phyloP scores from a whole-genome alignment of 2,113 vertebrate genomes.

The Pongo pygmaeus region DNA sequence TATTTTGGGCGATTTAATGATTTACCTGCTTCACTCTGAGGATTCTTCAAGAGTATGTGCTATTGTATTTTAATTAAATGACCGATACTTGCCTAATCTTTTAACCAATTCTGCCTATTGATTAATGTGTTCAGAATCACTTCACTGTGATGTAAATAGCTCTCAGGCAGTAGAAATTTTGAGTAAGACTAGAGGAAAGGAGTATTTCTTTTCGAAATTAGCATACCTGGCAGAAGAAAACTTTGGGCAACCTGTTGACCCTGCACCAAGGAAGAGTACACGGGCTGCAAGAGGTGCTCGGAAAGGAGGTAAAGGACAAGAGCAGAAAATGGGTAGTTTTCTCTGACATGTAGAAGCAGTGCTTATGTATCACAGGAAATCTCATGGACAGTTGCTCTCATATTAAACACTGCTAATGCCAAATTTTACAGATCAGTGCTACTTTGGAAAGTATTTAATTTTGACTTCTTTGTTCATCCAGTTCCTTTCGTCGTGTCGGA shows the following conservation, averaged over 20 bases:
- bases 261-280: background rate
- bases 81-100: background rate
- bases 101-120: background rate
- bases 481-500: background rate
- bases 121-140: background rate
- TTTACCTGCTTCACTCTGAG: background rate
- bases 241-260: background rate
- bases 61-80: background rate
- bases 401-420: background rate
- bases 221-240: rapidly evolving
- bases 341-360: too few species aligned
- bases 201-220: background rate
- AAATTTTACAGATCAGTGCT: too few species aligned
- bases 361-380: rapidly evolving
- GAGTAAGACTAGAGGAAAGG: background rate
- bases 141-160: background rate
- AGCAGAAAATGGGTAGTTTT: rapidly evolving
- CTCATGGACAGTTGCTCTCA: background rate
- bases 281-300: background rate
- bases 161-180: background rate
- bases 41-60: background rate
- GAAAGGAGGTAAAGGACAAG: too few species aligned
- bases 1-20: background rate
- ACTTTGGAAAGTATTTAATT: background rate
- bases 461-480: background rate